These are phyloP conservation scores for Zaprionus taronus DNA, from an alignment of 1,140 invertebrate genomes.

Conservation along the genomic window DNA sequence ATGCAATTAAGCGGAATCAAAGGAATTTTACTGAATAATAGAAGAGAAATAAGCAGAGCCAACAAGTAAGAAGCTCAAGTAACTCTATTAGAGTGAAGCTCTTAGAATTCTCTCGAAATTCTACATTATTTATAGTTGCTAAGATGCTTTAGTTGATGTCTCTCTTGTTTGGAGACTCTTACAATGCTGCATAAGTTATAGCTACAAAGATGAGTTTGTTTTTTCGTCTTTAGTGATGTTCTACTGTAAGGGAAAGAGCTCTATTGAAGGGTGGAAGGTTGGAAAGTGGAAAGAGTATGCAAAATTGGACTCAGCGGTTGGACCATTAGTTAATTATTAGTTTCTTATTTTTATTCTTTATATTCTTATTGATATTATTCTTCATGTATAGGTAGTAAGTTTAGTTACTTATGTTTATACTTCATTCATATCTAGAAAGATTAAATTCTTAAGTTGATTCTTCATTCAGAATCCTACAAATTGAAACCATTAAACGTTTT, in stretches of 20 bases:
- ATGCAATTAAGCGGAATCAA: constrained; percentile 12
- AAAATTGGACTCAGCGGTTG: no score
- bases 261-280: no score
- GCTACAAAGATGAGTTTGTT: neutral
- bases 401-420: no score
- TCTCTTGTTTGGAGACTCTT: neutral
- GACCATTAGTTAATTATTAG: no score
- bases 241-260: no score
- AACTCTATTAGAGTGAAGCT: neutral
- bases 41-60: neutral
- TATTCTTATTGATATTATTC: no score
- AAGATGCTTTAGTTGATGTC: neutral
- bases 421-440: no score
- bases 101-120: neutral
- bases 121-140: neutral
- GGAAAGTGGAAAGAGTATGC: no score
- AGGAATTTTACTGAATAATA: constrained; percentile 10
- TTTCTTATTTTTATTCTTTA: rapidly evolving
- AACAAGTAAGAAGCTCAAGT: neutral
- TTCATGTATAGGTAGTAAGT: no score
- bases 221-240: no score
- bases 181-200: neutral
- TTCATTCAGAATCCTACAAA: neutral
- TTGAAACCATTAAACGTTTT: neutral
- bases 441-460: no score